phyloP scores from a whole-genome alignment of 2,797 vertebrate species.

The Bovichtus diacanthus region DNA sequence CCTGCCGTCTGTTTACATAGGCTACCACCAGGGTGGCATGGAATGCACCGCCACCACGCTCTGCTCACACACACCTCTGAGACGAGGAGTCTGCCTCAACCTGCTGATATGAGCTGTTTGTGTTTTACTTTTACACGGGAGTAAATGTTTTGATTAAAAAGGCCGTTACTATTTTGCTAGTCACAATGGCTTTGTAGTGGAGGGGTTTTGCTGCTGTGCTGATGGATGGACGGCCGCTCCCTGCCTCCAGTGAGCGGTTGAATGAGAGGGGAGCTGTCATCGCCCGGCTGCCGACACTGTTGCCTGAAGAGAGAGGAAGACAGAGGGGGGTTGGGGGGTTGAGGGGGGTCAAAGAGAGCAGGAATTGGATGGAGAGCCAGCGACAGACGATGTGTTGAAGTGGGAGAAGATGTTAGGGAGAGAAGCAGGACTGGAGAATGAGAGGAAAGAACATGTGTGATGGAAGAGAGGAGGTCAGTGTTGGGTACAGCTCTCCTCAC shows the following conservation, averaged over 20 bases:
- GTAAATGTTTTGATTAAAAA: slow-evolving; percentile 86
- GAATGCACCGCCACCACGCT: slow-evolving; percentile 70
- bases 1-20: slow-evolving; percentile 71
- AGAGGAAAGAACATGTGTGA: slow-evolving; percentile 48
- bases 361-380: slow-evolving; percentile 54
- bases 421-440: slow-evolving; percentile 40
- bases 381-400: slow-evolving; percentile 64
- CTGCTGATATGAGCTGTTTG: slow-evolving; percentile 78
- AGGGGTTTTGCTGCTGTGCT: slow-evolving; percentile 74
- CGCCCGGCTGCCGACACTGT: slow-evolving; percentile 66
- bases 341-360: slow-evolving; percentile 14
- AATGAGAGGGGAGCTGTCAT: slow-evolving; percentile 82
- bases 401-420: slow-evolving; percentile 60
- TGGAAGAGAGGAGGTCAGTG: slow-evolving; percentile 63
- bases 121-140: slow-evolving; percentile 71
- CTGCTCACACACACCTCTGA: slow-evolving; percentile 58
- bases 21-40: slow-evolving; percentile 67
- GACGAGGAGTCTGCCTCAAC: slow-evolving; percentile 75
- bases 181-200: slow-evolving; percentile 83
- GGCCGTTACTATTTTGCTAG: slow-evolving; percentile 84
- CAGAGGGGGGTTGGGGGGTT: background rate
- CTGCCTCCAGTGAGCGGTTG: slow-evolving; percentile 74
- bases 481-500: slow-evolving; percentile 76
- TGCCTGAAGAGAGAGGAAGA: slow-evolving; percentile 59
- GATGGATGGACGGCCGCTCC: slow-evolving; percentile 80